A percentile compares a stretch with the other conserved stretches of the same genome.
phyloP scores from a whole-genome alignment of 2,797 vertebrate genomes.

The Syngnathus rostellatus region DNA sequence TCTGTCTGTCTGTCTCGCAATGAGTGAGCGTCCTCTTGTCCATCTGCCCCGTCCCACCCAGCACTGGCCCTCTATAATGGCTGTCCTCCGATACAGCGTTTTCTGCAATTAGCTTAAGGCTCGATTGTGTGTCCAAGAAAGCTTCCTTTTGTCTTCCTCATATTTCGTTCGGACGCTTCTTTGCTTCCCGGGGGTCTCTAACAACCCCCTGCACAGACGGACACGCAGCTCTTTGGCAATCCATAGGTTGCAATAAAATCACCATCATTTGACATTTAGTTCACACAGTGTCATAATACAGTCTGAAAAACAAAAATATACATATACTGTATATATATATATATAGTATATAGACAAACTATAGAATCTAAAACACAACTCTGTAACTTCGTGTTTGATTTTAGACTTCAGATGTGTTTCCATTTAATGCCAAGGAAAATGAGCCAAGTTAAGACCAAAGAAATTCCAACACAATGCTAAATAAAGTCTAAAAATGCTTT shows the following conservation, averaged over 20 bases:
- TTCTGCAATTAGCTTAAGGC: slow-evolving; percentile 88
- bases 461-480: slow-evolving; percentile 66
- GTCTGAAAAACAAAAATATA: slow-evolving; percentile 65
- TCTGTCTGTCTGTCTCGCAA: neutral
- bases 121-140: slow-evolving; percentile 78
- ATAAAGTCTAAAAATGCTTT: slow-evolving; percentile 54
- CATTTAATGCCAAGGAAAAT: neutral
- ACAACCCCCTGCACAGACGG: slow-evolving; percentile 38
- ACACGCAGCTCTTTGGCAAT: slow-evolving; percentile 82
- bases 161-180: slow-evolving; percentile 7
- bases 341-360: slow-evolving; percentile 45
- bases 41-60: slow-evolving; percentile 23
- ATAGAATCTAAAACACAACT: slow-evolving; percentile 69
- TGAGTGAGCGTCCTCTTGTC: neutral
- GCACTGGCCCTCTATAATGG: slow-evolving; percentile 82
- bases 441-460: neutral
- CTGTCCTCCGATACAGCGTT: slow-evolving; percentile 83
- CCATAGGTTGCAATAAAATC: slow-evolving; percentile 92
- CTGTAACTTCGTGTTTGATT: slow-evolving; percentile 67
- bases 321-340: slow-evolving; percentile 45
- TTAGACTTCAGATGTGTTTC: slow-evolving; percentile 26
- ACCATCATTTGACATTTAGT: slow-evolving; percentile 56
- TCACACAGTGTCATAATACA: slow-evolving; percentile 68
- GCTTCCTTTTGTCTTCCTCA: slow-evolving; percentile 46
- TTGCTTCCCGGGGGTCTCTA: slow-evolving; percentile 24